Percentiles rank a stretch among this genome's conserved stretches.
Conservation (phyloP, 2,113 vertebrate species). For the Cryptoleucopteryx plumbea region DNA sequence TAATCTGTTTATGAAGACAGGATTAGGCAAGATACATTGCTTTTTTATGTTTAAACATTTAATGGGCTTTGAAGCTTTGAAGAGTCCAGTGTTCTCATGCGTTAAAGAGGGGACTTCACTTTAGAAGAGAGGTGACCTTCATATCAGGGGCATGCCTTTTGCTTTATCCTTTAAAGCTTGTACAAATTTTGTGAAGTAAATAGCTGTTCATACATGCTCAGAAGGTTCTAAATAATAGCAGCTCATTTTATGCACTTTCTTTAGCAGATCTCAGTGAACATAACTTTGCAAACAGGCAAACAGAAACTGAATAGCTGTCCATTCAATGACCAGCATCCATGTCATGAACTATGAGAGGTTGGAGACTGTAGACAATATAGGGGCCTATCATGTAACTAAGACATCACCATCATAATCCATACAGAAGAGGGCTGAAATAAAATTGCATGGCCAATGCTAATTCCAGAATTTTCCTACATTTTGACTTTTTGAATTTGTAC, state of each 20-base stretch:
- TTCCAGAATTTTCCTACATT: not conserved
- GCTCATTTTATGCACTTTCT: not conserved
- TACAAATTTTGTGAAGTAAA: not conserved
- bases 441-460: accelerated
- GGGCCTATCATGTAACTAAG: not conserved
- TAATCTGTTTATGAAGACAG: not conserved
- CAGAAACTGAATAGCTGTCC: not conserved
- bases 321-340: not conserved
- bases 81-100: not conserved
- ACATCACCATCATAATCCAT: not conserved
- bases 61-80: not conserved
- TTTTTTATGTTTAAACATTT: not conserved
- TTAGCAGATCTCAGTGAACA: not conserved
- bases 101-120: not conserved
- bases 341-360: not conserved
- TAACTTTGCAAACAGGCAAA: not conserved
- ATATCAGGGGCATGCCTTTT: not conserved
- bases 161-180: not conserved
- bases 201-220: not conserved
- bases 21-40: not conserved
- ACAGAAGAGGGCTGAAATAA: not conserved
- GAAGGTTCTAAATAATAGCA: not conserved
- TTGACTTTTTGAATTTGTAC: not conserved
- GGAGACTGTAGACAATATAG: not conserved
- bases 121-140: not conserved